A percentile compares a stretch with the other conserved stretches of the same genome.
phyloP scores from a whole-genome alignment of 2,888 invertebrate genomes.

The Biston stratarius region DNA sequence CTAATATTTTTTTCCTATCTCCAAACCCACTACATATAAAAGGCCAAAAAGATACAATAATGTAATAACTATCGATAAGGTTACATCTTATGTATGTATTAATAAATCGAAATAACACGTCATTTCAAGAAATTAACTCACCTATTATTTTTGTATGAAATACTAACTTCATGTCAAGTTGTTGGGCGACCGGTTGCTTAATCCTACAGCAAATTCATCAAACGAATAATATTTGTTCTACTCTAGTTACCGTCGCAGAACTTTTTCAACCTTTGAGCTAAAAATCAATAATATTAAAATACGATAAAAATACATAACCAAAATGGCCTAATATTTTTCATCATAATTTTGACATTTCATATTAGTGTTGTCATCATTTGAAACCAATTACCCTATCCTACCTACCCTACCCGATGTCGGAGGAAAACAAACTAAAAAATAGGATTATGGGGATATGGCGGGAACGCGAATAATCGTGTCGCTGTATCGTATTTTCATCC shows the following conservation, averaged over 20 bases:
- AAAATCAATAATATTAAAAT: slow-evolving; percentile 71
- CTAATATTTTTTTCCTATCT: neutral
- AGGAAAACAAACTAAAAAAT: too few species aligned
- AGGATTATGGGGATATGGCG: too few species aligned
- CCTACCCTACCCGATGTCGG: neutral
- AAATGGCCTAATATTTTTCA: slow-evolving; percentile 63
- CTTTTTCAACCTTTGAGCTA: slow-evolving; percentile 53
- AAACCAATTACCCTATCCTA: neutral
- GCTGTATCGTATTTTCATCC: too few species aligned
- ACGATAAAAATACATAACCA: slow-evolving; percentile 61
- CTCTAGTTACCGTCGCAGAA: slow-evolving; percentile 41
- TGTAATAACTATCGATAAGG: slow-evolving; percentile 14
- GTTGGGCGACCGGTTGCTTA: slow-evolving; percentile 10
- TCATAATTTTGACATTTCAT: slow-evolving; percentile 26
- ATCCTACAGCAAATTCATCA: slow-evolving; percentile 26
- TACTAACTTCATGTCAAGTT: slow-evolving; percentile 37
- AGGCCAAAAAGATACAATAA: neutral
- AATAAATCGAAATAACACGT: slow-evolving; percentile 61
- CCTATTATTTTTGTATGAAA: slow-evolving; percentile 51
- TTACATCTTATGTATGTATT: slow-evolving; percentile 15
- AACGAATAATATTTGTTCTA: neutral
- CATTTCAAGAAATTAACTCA: slow-evolving; percentile 68
- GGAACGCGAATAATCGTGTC: too few species aligned
- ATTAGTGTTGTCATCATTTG: slow-evolving; percentile 6
- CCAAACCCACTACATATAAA: neutral